Base-by-base conservation (phyloP, 2,113 vertebrate genomes). In the Cynopterus brachyotis region DNA sequence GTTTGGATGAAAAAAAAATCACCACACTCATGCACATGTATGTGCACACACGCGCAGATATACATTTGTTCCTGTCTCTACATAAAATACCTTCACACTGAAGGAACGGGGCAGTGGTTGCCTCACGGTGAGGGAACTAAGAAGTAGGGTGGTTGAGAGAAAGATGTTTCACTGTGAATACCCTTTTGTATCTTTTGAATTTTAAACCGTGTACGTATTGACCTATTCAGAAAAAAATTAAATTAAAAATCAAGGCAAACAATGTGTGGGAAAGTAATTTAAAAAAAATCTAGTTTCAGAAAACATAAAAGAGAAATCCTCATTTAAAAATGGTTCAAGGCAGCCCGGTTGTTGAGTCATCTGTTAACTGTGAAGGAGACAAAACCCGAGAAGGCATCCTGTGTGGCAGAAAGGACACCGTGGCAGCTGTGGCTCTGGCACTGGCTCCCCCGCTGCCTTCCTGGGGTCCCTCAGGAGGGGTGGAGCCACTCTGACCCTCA, bases 241-340 rank as follows among this genome's bases (percentile, higher is more conserved):
- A 96, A 97, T 93, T 96, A 95, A 94, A 97, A 96, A 95, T 83
- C 96, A 94, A 95, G 95, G 97, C 92, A 98, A 98, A 96, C 75
- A 98, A 89, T 96, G 53, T 53, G 35, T 75, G 47, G 45, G 20
- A 96, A 92, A 90, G 88, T 70, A 96, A 97, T 97, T 50, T 50
- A 50, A 57, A 76, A 89, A 94, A 95, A 95, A 89, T 87, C 47
- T 94, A 78, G 76, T 91, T 97, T 82, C 66, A 16, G 47, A 89
- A 98, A 97, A 89, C 87, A 86, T 22, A 69, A 90, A 87, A 96
- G 57, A 92, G 79, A 97, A 97, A 75, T 73, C 69, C 73, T 83
- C 88, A 55, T 66, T 95, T 69, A 6, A 78, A 96, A 96, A 73
- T 6, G n/a, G 87, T 83, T 85, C 47, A 13, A 60, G 86, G 81